Base-by-base conservation (phyloP, 2,888 invertebrate genomes). In the Eremobia ochroleuca region DNA sequence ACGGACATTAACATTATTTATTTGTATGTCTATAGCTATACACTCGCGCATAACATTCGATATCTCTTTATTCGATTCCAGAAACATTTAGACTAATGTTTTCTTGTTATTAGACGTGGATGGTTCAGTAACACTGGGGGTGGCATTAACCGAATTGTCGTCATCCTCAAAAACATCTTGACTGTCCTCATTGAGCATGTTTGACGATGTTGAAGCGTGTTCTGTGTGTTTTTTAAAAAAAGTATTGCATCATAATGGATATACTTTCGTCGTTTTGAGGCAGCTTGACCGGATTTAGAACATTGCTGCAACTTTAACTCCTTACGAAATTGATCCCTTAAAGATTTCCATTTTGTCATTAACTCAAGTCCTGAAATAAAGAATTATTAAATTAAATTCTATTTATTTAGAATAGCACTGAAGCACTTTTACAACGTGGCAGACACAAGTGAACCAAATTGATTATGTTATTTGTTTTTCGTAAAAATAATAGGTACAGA, bases 181-280 rank as follows among this genome's bases (percentile, higher is more conserved):
- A 85, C 85, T 87, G 79, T 84, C 79, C 81, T 87, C 83, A 85
- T 87, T 85, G 79, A 83, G 49, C 86, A 87, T 83, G 83, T 87
- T 87, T 85, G 85, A 82, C 83, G 83, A 85, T 85, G 85, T 87
- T 85, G 82, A 85, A 81, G 82, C 84, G 86, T 83, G 83, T 82
- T 82, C 77, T 81, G 83, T 86, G 82, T 83, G 85, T 83, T 83
- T 82, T 83, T 80, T 77, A 76, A 85, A 83, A 82, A 86, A 82
- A 82, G 79, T 83, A 83, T 85, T 80, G 82, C 78, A 83, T 86
- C 82, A 81, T 82, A 83, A 86, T 86, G 76, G 72, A 86, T 82
- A 85, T 82, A 82, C 77, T 85, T 86, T 85, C 79, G 81, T 85
- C 83, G 80, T 81, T 83, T 86, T 85, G 86, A 34, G 81, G 81